Evolutionary conservation across 2,113 vertebrate species (phyloP).

Genomic region (Nannobrachium achirus): DNA sequence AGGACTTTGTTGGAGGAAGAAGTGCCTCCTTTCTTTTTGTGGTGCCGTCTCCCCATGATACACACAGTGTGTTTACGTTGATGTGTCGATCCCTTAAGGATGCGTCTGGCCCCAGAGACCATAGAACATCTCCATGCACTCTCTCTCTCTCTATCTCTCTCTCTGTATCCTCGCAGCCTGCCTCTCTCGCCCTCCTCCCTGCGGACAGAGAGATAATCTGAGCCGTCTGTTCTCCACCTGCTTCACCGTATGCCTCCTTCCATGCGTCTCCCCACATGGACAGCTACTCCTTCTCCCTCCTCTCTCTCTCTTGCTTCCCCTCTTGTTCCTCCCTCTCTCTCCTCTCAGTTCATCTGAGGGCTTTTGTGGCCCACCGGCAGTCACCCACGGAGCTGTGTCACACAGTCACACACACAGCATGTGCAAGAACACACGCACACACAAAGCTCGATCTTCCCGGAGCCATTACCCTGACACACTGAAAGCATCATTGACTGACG

Average conservation of each 20-base stretch:
- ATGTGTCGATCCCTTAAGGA: conserved; percentile 60
- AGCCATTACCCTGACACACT: too few relatives aligned
- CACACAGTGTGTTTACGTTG: conserved; percentile 52
- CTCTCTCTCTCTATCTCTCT: conserved; percentile 28
- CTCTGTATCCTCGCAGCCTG: conserved; percentile 8
- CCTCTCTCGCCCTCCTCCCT: conserved; percentile 55
- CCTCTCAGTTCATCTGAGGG: conserved; percentile 28
- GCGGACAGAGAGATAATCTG: conserved; percentile 72
- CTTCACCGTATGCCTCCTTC: conserved; percentile 56
- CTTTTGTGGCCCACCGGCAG: conserved; percentile 53
- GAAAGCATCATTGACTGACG: too few relatives aligned
- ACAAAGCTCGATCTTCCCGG: neutral
- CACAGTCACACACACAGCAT: conserved; percentile 45
- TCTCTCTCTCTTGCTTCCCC: conserved; percentile 33
- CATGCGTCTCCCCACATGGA: conserved; percentile 49
- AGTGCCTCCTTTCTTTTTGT: too few relatives aligned
- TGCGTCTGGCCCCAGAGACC: conserved; percentile 54
- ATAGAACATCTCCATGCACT: conserved; percentile 73
- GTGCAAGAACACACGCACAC: conserved; percentile 42
- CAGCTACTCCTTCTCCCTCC: conserved; percentile 13
- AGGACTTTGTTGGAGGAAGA: too few relatives aligned
- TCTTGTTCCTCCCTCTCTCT: conserved; percentile 35
- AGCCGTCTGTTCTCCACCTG: conserved; percentile 76
- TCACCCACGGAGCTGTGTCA: conserved; percentile 54
- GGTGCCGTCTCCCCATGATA: conserved; percentile 5